Conservation (phyloP, 2,797 vertebrate genomes). For the Sebastes kiyomatsui region DNA sequence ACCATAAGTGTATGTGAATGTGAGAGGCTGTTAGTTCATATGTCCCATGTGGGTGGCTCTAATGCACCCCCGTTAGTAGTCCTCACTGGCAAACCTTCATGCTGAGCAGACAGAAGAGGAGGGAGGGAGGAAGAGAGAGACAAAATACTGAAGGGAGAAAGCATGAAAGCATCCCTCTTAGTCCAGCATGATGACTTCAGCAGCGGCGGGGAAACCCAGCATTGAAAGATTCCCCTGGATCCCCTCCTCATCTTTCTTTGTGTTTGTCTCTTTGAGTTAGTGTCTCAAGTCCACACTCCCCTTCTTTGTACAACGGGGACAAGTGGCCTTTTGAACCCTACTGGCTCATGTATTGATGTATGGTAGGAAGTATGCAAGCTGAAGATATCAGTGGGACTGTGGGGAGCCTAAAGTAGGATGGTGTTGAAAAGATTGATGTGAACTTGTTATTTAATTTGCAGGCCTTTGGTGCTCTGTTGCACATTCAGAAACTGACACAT, state of each 20-base stretch:
- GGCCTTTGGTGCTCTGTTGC: not conserved
- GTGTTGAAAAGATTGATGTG: conserved; percentile 46
- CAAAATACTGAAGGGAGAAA: conserved; percentile 32
- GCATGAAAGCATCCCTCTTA: conserved; percentile 25
- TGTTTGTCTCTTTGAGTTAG: conserved; percentile 56
- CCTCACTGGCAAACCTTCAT: conserved; percentile 17
- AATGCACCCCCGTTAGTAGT: not conserved
- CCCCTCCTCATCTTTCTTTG: conserved; percentile 14
- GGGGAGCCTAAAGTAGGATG: conserved; percentile 27
- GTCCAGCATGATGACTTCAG: conserved; percentile 57
- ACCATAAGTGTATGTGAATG: not conserved
- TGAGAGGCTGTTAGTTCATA: not conserved
- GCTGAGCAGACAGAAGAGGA: conserved; percentile 13
- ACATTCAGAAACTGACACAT: conserved; percentile 9
- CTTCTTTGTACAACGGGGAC: conserved; percentile 37
- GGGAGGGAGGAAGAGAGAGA: not conserved
- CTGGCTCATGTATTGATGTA: conserved; percentile 44
- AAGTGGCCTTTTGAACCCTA: conserved; percentile 45
- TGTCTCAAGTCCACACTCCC: conserved; percentile 30
- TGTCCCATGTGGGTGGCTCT: conserved; percentile 38
- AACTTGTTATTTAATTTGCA: conserved; percentile 25
- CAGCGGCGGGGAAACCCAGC: conserved; percentile 58
- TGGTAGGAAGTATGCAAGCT: conserved; percentile 43
- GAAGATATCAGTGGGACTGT: conserved; percentile 38
- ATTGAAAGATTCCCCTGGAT: conserved; percentile 32